Conservation (phyloP, 2,888 invertebrate genomes). For the Acleris literana region DNA sequence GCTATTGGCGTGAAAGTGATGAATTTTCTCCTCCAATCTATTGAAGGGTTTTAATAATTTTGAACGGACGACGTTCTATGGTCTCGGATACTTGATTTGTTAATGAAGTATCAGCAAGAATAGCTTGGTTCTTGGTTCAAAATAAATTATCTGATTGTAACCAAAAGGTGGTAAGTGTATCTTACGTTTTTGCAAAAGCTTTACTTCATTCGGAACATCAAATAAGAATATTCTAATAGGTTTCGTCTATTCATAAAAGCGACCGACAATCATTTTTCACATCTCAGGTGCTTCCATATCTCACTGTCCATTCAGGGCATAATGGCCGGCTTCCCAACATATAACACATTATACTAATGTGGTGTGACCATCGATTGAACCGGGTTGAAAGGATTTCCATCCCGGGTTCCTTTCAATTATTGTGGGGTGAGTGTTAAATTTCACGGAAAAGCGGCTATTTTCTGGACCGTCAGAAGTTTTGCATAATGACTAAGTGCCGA, state of each 20-base stretch:
- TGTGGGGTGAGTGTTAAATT: constrained; percentile 71
- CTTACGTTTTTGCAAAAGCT: too few relatives aligned
- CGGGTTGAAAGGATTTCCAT: constrained; percentile 69
- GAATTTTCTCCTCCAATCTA: constrained; percentile 62
- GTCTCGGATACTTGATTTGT: constrained; percentile 8
- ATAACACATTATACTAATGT: constrained; percentile 51
- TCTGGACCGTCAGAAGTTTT: constrained; percentile 26
- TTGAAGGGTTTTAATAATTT: constrained; percentile 68
- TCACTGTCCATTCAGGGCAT: constrained; percentile 53
- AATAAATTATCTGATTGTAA: too few relatives aligned
- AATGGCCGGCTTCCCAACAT: constrained; percentile 66
- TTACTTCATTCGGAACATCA: neutral
- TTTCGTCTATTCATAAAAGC: constrained; percentile 1
- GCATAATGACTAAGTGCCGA: neutral
- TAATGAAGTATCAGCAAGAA: constrained; percentile 12
- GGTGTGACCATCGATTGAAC: constrained; percentile 63
- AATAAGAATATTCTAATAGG: neutral
- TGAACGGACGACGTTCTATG: constrained; percentile 41
- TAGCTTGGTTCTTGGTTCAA: neutral
- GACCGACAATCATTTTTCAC: constrained; percentile 62
- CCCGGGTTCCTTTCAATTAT: constrained; percentile 62
- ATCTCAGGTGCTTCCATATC: constrained; percentile 55
- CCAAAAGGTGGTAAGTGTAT: too few relatives aligned
- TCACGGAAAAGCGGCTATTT: constrained; percentile 60
- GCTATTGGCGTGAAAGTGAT: constrained; percentile 77